These are phyloP conservation scores for Tenthredo distinguenda DNA, from an alignment of 2,888 invertebrate species.

Conservation along the genomic window DNA sequence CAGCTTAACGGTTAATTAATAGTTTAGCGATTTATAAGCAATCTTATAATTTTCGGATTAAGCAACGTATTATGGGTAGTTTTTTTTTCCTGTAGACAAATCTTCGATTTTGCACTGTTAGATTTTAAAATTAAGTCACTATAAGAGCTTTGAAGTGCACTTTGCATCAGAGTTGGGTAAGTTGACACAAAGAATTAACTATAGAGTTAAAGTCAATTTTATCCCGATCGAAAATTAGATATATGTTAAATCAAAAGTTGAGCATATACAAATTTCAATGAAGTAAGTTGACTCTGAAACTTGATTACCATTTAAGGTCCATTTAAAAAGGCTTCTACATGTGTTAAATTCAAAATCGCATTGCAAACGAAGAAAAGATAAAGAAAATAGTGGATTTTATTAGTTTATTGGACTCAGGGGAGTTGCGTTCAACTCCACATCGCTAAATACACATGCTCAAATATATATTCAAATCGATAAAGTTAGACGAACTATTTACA, in stretches of 20 bases:
- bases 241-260: background rate
- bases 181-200: background rate
- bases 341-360: background rate
- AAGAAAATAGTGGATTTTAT: background rate
- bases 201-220: background rate
- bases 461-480: background rate
- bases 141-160: slow-evolving; percentile 21
- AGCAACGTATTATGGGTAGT: background rate
- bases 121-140: background rate
- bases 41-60: slow-evolving; percentile 25
- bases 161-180: slow-evolving; percentile 6
- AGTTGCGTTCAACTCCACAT: background rate
- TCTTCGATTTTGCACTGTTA: background rate
- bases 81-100: background rate
- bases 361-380: background rate
- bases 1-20: background rate
- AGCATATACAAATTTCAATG: background rate
- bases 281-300: background rate
- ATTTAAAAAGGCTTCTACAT: background rate
- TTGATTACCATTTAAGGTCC: background rate
- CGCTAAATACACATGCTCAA: background rate
- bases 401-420: background rate
- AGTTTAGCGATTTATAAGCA: background rate
- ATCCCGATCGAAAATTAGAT: background rate
- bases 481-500: background rate